Evolutionary conservation across 1,140 invertebrate species (phyloP).

Genomic region (Sipha flava): DNA sequence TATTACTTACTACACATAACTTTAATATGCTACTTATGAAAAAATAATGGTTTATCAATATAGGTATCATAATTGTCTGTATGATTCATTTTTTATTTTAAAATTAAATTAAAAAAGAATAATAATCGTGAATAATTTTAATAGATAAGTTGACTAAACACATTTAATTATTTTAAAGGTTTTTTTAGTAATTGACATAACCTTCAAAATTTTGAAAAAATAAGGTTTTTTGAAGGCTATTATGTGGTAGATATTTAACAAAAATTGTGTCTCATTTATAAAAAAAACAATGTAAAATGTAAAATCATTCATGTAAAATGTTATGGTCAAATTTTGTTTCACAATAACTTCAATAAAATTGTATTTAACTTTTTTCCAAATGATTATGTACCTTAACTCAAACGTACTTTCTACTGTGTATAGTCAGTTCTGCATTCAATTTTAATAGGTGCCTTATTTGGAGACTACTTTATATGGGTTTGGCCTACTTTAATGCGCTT

Average conservation of each 20-base stretch:
- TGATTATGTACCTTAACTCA: neutral
- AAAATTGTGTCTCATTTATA: neutral
- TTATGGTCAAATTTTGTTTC: neutral
- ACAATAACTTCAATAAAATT: neutral
- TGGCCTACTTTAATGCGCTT: constrained; percentile 22
- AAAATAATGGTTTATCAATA: too few relatives aligned
- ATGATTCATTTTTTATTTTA: too few relatives aligned
- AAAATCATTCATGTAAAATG: neutral
- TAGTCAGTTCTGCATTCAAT: constrained; percentile 5
- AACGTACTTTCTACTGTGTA: neutral
- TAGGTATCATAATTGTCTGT: too few relatives aligned
- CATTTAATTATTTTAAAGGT: too few relatives aligned
- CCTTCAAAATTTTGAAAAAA: neutral
- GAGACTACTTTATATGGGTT: constrained; percentile 26
- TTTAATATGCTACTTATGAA: too few relatives aligned
- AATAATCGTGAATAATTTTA: too few relatives aligned
- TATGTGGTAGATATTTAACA: neutral
- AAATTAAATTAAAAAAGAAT: too few relatives aligned
- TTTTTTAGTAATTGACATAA: neutral
- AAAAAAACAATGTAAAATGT: neutral
- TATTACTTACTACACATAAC: too few relatives aligned
- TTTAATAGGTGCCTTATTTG: constrained; percentile 10
- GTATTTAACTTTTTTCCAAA: neutral
- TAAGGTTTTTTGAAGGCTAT: neutral
- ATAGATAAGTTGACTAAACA: too few relatives aligned